Evolutionary conservation across 2,888 invertebrate species (phyloP), one percentile per base, ranked within the genome.

Genomic region (Aethes cnicana): DNA sequence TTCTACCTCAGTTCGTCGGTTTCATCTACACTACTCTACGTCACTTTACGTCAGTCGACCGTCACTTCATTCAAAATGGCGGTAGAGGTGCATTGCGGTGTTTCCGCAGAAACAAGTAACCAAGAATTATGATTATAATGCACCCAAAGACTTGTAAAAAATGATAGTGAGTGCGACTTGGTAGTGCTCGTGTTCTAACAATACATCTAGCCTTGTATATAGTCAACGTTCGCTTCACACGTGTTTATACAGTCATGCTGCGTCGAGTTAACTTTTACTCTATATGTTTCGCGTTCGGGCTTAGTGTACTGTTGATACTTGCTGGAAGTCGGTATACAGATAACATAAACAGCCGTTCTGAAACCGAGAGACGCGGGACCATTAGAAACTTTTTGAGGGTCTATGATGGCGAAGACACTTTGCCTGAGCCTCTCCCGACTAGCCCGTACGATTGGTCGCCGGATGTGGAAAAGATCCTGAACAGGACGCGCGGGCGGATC

Each of bases 311-410:
- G 59, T 72, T 90, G 69, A 87, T 90, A 67, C 81, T 90, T 75
- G 90, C 88, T 83, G 86, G 87, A 81, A 89, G 84, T 82, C 85
- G 89, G 77, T 90, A 88, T 81, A 84, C 88, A 81, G 88, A 90
- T 81, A 87, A 88, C 81, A 77, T 80, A 61, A 82, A 77, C 70
- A 87, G 86, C 73, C 87, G 83, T 77, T 84, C 86, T 68, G 77
- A 78, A 68, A 67, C 76, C 48, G 89, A 89, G 64, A 81, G 70
- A 61, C 77, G 84, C 57, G 81, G 86, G 59, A 86, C 81, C 61
- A 71, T 84, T 50, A 81, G 81, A 54, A 84, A 81, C 61, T 85
- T 95, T 65, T 84, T 92, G 43, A 94, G 94, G 74, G 89, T 94
- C 56, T 94, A 94, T 62, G 77, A 84, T 63, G 77, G 74, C 37